Conservation (phyloP, 2,888 invertebrate genomes). For the Phalangium opilio region DNA sequence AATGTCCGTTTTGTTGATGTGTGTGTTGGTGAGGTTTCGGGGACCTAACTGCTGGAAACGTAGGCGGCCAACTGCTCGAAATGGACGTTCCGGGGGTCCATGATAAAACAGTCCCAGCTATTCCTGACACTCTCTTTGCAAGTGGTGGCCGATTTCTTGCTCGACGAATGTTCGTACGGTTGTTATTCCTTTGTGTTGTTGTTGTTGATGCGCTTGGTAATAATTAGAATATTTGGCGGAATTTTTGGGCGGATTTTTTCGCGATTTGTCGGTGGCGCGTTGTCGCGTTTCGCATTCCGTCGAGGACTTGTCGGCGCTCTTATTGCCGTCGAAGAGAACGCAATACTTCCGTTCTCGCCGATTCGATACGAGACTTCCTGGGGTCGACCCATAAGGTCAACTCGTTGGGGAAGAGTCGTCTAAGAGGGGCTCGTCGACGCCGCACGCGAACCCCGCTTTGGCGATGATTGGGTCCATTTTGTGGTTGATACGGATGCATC, state of each 20-base stretch:
- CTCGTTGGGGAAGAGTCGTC: conserved; percentile 46
- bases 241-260: too few species aligned
- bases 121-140: conserved; percentile 11
- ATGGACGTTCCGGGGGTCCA: conserved; percentile 10
- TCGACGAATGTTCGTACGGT: not conserved
- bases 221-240: too few species aligned
- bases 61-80: conserved; percentile 9
- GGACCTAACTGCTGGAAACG: conserved; percentile 13
- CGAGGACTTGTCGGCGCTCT: too few species aligned
- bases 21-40: too few species aligned
- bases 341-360: conserved; percentile 49
- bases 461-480: conserved; percentile 51
- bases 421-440: conserved; percentile 42
- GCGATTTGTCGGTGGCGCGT: too few species aligned
- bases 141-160: not conserved
- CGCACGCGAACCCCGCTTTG: conserved; percentile 46
- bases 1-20: too few species aligned
- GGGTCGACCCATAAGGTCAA: conserved; percentile 64
- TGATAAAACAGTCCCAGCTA: conserved; percentile 7
- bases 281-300: too few species aligned
- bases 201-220: not conserved
- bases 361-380: conserved; percentile 50
- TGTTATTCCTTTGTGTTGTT: not conserved
- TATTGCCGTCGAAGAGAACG: conserved; percentile 36
- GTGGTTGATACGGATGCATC: conserved; percentile 53